A percentile compares a stretch with the other conserved stretches of the same genome.
phyloP scores from a whole-genome alignment of 2,797 vertebrate genomes.

The Oreonectes daqikongensis region DNA sequence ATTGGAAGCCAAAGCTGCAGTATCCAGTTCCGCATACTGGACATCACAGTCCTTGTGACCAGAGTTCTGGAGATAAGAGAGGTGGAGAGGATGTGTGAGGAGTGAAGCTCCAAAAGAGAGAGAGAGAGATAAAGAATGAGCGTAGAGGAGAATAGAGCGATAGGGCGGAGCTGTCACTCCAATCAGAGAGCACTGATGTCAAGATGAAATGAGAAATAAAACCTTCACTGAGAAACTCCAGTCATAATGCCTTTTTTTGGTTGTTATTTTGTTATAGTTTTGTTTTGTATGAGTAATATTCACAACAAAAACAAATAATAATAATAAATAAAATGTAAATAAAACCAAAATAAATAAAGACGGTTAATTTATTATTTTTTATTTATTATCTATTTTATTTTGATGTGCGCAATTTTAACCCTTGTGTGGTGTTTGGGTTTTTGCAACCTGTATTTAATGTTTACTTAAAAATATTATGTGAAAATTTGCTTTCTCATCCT shows the following conservation, averaged over 20 bases:
- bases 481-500: no score
- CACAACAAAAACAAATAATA: no score
- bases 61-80: conserved; percentile 86
- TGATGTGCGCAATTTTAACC: no score
- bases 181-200: conserved; percentile 12
- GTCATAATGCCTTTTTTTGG: neutral
- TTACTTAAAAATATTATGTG: no score
- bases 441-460: no score
- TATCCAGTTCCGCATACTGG: conserved; percentile 95
- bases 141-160: conserved; percentile 46
- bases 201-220: conserved; percentile 1
- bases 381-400: no score
- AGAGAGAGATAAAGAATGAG: neutral
- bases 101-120: conserved; percentile 61
- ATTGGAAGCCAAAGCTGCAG: conserved; percentile 86
- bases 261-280: neutral
- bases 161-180: conserved; percentile 28
- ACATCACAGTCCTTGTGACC: conserved; percentile 87
- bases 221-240: conserved; percentile 7
- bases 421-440: no score
- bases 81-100: conserved; percentile 74
- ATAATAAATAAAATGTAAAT: no score
- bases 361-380: no score
- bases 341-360: no score
- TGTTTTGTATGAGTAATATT: no score